phyloP scores from a whole-genome alignment of 2,797 vertebrate species.

The Labeo calbasu region DNA sequence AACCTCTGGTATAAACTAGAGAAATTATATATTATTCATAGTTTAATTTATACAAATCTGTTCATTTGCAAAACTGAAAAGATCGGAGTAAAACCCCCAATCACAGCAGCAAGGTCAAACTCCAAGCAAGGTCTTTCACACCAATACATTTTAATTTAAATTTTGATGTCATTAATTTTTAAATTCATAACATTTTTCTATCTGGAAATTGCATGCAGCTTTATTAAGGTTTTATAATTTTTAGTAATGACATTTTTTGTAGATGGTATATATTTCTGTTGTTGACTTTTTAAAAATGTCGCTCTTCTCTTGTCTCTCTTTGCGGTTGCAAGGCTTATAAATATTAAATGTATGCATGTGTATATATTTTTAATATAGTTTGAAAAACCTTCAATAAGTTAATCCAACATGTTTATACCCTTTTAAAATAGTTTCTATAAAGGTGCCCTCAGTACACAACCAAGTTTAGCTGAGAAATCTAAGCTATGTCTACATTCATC shows the following conservation, averaged over 20 bases:
- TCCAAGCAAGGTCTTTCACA: neutral
- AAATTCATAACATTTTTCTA: no score
- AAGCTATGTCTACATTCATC: no score
- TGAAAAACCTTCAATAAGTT: neutral
- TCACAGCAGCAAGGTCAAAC: neutral
- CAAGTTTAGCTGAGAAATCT: neutral
- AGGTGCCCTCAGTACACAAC: neutral
- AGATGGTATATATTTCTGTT: neutral
- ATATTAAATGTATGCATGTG: neutral
- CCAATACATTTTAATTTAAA: neutral
- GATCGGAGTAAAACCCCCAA: neutral
- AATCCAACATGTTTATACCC: neutral
- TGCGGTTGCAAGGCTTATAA: neutral
- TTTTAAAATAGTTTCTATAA: neutral
- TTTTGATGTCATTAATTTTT: neutral
- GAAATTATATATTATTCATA: slow-evolving; percentile 9
- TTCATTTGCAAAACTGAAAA: neutral
- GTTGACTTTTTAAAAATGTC: neutral
- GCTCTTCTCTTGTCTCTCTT: neutral
- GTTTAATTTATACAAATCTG: slow-evolving; percentile 16
- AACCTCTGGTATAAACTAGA: neutral
- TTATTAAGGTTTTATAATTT: neutral
- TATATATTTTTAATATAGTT: neutral
- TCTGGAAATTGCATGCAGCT: neutral
- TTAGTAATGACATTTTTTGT: neutral